These are phyloP conservation scores for Rhabdomys pumilio DNA, from an alignment of 2,797 vertebrate species.

Conservation along the genomic window DNA sequence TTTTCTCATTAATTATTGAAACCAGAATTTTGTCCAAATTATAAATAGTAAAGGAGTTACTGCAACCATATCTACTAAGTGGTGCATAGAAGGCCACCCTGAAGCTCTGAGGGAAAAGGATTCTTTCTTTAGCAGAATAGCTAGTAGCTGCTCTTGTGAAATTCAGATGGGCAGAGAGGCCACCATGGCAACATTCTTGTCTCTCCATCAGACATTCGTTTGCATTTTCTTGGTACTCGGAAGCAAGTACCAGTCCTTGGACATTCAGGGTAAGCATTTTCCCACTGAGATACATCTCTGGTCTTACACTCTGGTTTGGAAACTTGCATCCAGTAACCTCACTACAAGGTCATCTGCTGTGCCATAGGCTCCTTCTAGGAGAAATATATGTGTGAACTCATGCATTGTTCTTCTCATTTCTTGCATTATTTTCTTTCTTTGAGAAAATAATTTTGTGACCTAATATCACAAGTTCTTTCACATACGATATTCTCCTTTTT, in stretches of 20 bases:
- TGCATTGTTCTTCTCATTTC: not conserved
- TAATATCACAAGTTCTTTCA: conserved; percentile 13
- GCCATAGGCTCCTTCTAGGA: not conserved
- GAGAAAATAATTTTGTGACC: not conserved
- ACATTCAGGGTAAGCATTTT: not conserved
- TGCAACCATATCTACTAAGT: conserved; percentile 56
- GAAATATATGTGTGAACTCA: not conserved
- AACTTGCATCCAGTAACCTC: not conserved
- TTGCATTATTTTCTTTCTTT: not conserved
- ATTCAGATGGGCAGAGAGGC: not conserved
- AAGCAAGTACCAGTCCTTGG: not conserved
- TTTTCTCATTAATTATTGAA: conserved; percentile 77
- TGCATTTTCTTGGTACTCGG: not conserved
- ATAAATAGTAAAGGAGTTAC: conserved; percentile 63
- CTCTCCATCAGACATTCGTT: not conserved
- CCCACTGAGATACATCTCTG: not conserved
- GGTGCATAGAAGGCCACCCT: conserved; percentile 66
- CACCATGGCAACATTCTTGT: not conserved
- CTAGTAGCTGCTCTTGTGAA: not conserved
- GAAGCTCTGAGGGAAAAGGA: not conserved
- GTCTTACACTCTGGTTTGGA: not conserved
- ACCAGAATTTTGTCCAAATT: conserved; percentile 61
- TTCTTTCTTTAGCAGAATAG: not conserved
- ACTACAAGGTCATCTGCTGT: not conserved
- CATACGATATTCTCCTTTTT: not conserved